These are phyloP conservation scores for Phylloscopus whistleri DNA, from an alignment of 2,113 vertebrate species.

Conservation along the genomic window DNA sequence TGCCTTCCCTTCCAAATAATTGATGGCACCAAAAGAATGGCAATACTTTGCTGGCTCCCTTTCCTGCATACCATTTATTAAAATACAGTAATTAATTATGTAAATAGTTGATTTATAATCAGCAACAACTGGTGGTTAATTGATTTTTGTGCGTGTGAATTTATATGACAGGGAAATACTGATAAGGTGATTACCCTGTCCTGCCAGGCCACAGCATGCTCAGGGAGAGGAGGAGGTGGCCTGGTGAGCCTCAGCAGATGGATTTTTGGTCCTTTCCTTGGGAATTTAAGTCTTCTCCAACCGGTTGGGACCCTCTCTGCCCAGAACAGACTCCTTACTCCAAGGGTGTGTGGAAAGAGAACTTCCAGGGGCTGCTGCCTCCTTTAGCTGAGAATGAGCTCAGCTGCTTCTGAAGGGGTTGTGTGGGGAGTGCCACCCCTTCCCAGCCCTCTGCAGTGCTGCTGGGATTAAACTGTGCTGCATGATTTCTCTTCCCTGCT, in stretches of 20 bases:
- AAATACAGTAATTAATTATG: slow-evolving; percentile 75
- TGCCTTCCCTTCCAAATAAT: slow-evolving; percentile 58
- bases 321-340: background rate
- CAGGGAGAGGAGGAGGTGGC: fast-evolving
- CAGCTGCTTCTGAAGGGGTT: background rate
- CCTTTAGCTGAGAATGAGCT: background rate
- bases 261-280: background rate
- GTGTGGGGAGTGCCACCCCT: background rate
- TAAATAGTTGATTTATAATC: slow-evolving; percentile 68
- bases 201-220: background rate
- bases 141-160: slow-evolving; percentile 51
- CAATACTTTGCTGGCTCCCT: slow-evolving; percentile 37
- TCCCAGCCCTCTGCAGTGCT: background rate
- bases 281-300: background rate
- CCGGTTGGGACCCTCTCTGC: background rate
- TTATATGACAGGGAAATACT: background rate
- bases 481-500: background rate
- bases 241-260: background rate
- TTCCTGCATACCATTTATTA: slow-evolving; percentile 59
- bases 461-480: background rate
- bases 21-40: slow-evolving; percentile 50
- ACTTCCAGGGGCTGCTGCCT: background rate
- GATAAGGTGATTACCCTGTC: background rate
- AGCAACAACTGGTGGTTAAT: slow-evolving; percentile 48
- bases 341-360: background rate